Percentiles rank a stretch among this genome's conserved stretches.
Evolutionary conservation across 1,140 invertebrate genomes (phyloP).

Genomic region (Megalonaias nervosa): DNA sequence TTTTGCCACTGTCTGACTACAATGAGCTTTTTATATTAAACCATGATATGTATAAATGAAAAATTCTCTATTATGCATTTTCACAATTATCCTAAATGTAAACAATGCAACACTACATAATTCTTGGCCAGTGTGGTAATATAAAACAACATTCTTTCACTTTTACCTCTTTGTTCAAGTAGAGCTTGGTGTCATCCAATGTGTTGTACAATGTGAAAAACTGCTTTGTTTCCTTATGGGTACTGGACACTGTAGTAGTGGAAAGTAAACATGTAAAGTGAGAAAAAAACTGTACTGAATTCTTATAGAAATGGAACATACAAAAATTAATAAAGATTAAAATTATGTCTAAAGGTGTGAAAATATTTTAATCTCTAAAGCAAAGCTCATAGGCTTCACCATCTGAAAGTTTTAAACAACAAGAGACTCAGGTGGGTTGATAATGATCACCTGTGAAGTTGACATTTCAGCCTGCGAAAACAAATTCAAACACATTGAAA

Average conservation of each 20-base stretch:
- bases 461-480: too few relatives aligned
- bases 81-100: not conserved
- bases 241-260: conserved; percentile 85
- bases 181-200: conserved; percentile 92
- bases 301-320: too few relatives aligned
- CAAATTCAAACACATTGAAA: too few relatives aligned
- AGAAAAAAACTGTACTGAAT: too few relatives aligned
- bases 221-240: conserved; percentile 97
- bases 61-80: conserved; percentile 4
- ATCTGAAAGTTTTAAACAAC: too few relatives aligned
- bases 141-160: conserved; percentile 49
- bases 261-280: not conserved
- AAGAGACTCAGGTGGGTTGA: too few relatives aligned
- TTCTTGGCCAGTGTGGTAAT: not conserved
- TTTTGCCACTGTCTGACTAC: too few relatives aligned
- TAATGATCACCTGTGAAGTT: too few relatives aligned
- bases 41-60: conserved; percentile 4
- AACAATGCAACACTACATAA: not conserved
- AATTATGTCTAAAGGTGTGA: too few relatives aligned
- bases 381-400: too few relatives aligned
- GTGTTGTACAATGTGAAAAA: conserved; percentile 98
- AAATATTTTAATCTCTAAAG: too few relatives aligned
- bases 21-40: not conserved
- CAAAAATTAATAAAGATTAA: too few relatives aligned
- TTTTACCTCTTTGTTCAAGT: conserved; percentile 90